Evolutionary conservation across 2,888 invertebrate genomes (phyloP).

Genomic region (Stenichneumon culpator): DNA sequence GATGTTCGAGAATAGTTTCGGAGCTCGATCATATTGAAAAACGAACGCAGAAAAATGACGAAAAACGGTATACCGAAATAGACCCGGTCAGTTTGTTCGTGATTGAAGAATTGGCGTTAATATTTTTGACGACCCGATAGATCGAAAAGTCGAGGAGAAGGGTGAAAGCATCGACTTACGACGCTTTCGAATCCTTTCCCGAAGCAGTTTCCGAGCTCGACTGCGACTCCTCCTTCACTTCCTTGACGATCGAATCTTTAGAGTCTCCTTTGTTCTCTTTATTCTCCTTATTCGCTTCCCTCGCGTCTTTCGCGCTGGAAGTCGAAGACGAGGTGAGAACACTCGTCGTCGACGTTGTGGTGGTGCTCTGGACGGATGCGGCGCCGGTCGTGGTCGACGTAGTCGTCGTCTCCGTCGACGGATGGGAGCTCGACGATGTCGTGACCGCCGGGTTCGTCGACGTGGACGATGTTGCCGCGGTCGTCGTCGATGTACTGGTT

Average conservation of each 20-base stretch:
- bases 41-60: background rate
- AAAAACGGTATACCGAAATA: conserved; percentile 21
- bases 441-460: conserved; percentile 62
- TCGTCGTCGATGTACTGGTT: conserved; percentile 73
- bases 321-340: conserved; percentile 71
- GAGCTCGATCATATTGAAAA: conserved; percentile 7
- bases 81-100: background rate
- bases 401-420: conserved; percentile 70
- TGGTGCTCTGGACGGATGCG: conserved; percentile 76
- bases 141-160: background rate
- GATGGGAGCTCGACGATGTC: conserved; percentile 66
- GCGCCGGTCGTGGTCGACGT: conserved; percentile 69
- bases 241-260: conserved; percentile 84
- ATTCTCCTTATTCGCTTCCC: conserved; percentile 87
- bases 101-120: background rate
- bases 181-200: conserved; percentile 79
- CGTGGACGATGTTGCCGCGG: conserved; percentile 78
- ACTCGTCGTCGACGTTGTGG: conserved; percentile 75
- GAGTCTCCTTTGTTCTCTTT: conserved; percentile 87
- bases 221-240: conserved; percentile 80
- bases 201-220: conserved; percentile 76
- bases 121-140: background rate
- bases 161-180: conserved; percentile 73
- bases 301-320: conserved; percentile 80
- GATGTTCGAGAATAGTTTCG: background rate